phyloP scores from a whole-genome alignment of 2,113 vertebrate species.

The Tachycineta bicolor region DNA sequence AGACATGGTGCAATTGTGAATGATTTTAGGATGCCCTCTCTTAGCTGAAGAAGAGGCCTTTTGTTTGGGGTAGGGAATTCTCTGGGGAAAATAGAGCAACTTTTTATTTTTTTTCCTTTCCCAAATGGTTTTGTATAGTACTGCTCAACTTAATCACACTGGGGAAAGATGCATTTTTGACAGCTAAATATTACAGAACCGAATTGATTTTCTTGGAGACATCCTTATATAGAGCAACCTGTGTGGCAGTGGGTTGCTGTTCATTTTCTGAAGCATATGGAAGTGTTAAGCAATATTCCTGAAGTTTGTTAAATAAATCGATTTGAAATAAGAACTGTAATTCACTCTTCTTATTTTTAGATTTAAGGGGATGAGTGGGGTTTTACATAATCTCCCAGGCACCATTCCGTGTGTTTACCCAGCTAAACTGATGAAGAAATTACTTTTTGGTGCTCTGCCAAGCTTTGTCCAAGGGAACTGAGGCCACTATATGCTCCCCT shows the following conservation, averaged over 20 bases:
- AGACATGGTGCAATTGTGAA: background rate
- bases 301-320: slow-evolving; percentile 61
- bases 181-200: background rate
- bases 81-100: background rate
- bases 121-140: background rate
- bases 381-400: background rate
- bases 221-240: background rate
- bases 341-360: background rate
- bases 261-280: slow-evolving; percentile 2
- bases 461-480: background rate
- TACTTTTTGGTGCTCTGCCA: background rate
- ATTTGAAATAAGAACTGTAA: background rate
- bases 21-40: background rate
- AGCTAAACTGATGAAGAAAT: background rate
- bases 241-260: background rate
- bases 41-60: slow-evolving; percentile 1
- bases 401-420: background rate
- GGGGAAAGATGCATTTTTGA: background rate
- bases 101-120: background rate
- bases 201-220: background rate
- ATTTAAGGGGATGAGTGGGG: background rate
- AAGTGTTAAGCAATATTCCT: background rate
- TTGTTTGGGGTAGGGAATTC: background rate
- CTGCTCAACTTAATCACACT: background rate
- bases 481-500: fast-evolving